phyloP scores from a whole-genome alignment of 2,797 vertebrate species.

The Uromys caudimaculatus region DNA sequence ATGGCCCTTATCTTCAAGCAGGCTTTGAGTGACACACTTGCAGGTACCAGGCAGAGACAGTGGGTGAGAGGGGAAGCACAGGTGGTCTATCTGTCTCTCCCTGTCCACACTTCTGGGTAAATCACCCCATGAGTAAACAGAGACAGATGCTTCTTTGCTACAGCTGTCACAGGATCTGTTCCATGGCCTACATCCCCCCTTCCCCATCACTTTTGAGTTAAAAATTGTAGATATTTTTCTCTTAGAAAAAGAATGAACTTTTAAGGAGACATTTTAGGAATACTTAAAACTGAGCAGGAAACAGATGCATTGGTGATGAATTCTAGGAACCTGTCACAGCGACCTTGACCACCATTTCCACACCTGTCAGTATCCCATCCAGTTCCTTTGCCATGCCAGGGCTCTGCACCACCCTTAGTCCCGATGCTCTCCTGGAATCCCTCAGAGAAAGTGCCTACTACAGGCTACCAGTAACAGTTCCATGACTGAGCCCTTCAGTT shows the following conservation, averaged over 20 bases:
- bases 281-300: not conserved
- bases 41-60: not conserved
- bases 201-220: not conserved
- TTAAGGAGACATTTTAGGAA: slow-evolving; percentile 47
- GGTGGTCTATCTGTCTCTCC: not conserved
- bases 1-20: slow-evolving; percentile 5
- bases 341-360: not conserved
- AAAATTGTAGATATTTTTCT: slow-evolving; percentile 7
- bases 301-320: not conserved
- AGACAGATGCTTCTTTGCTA: not conserved
- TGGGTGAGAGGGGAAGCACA: too few relatives aligned
- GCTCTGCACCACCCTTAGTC: not conserved
- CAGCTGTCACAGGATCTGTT: not conserved
- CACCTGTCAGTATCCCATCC: slow-evolving; percentile 29
- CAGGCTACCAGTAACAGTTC: slow-evolving; percentile 65
- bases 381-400: not conserved
- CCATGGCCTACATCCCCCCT: not conserved
- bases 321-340: not conserved
- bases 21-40: slow-evolving; percentile 20
- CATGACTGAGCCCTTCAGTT: slow-evolving; percentile 40
- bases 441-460: not conserved
- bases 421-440: not conserved
- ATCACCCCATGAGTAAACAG: not conserved
- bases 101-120: not conserved
- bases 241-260: slow-evolving; percentile 26